Conservation (phyloP, 2,797 vertebrate species). For the Falco naumanni region DNA sequence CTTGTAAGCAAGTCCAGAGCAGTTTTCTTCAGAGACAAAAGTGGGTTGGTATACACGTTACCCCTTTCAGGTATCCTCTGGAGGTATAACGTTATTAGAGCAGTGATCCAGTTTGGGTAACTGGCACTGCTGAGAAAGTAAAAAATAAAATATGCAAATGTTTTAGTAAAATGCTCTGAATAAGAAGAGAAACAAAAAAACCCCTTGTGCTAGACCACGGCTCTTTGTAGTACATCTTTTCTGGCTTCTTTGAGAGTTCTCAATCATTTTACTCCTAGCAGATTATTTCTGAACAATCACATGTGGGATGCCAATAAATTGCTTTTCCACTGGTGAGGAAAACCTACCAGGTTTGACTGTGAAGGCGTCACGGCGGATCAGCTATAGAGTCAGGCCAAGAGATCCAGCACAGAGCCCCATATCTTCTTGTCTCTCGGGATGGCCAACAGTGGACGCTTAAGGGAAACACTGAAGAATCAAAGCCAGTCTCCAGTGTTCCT, state of each 20-base stretch:
- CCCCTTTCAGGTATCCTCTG: not conserved
- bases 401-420: not conserved
- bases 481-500: not conserved
- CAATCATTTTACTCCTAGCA: not conserved
- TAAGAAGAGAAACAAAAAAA: not conserved
- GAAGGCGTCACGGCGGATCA: not conserved
- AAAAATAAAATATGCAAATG: not conserved
- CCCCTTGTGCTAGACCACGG: fast-evolving
- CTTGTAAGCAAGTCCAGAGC: not conserved
- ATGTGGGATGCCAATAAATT: not conserved
- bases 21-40: not conserved
- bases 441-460: not conserved
- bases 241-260: not conserved
- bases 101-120: not conserved
- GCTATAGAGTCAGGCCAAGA: not conserved
- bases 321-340: not conserved
- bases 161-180: not conserved
- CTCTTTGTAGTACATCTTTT: not conserved
- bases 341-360: not conserved
- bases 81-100: not conserved
- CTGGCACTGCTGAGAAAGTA: not conserved
- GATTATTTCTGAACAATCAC: not conserved
- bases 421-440: not conserved
- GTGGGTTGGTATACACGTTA: not conserved
- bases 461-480: not conserved